These are phyloP conservation scores for Fukomys damarensis DNA, from an alignment of 2,113 vertebrate genomes.

Conservation along the genomic window DNA sequence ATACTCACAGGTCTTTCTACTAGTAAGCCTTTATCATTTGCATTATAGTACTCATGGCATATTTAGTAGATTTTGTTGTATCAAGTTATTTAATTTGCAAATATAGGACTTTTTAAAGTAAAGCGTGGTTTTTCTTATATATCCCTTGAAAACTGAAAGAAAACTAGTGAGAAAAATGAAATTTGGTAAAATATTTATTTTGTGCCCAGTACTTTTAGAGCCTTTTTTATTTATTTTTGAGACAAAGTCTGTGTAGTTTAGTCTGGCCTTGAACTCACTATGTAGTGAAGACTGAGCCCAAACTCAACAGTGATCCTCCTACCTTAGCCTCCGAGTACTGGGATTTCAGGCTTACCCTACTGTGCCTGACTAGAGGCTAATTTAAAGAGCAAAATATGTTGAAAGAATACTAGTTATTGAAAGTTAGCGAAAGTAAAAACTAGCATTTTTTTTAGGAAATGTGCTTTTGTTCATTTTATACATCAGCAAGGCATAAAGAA, in stretches of 20 bases:
- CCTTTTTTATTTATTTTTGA: not conserved
- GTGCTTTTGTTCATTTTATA: constrained; percentile 24
- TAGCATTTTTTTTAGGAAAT: constrained; percentile 8
- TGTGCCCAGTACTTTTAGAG: constrained; percentile 6
- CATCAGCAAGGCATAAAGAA: not conserved
- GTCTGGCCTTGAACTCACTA: not conserved
- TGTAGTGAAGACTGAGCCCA: not conserved
- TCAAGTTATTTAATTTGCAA: constrained; percentile 17
- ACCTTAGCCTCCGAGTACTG: not conserved
- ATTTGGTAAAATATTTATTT: not conserved
- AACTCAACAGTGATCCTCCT: not conserved
- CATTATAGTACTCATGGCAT: not conserved
- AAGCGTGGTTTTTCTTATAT: not conserved
- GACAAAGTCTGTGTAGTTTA: not conserved
- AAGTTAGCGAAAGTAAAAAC: not conserved
- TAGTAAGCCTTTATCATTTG: not conserved
- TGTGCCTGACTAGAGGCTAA: not conserved
- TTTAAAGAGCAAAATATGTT: constrained; percentile 29
- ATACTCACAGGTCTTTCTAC: not conserved
- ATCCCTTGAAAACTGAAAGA: not conserved
- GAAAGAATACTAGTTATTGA: not conserved
- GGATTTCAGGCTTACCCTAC: not conserved
- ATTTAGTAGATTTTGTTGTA: not conserved
- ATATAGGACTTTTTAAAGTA: not conserved
- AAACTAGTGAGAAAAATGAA: not conserved